Base-by-base conservation (phyloP, 2,888 invertebrate species). In the Thumatha senex region DNA sequence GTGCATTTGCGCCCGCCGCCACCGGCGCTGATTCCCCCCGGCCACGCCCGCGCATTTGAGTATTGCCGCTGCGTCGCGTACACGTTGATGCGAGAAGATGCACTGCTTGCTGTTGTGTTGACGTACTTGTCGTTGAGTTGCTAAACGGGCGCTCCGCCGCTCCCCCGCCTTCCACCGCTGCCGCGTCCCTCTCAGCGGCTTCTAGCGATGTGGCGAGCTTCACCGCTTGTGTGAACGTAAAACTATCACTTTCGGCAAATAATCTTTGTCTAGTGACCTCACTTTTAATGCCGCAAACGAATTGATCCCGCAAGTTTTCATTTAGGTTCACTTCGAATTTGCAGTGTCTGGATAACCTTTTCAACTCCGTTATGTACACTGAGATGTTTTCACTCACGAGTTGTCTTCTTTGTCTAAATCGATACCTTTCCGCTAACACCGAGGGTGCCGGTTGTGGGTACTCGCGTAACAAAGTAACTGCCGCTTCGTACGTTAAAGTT, bases 221-320 rank as follows among this genome's bases (percentile, higher is more conserved):
- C 18, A 48, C 46, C 0, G 57, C 54, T 0, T 46, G 29, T 1
- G 15, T 14, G 9, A 40, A 54, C 0, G 40, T 18, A 9, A 54
- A 10, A 10, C 52, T 12, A n/a, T 54, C 44, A 0, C 33, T 7
- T 7, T 54, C 57, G 29, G 41, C 59, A 8, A 57, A 58, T 4
- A 57, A 24, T 7, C 54, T 31, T 18, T 58, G 56, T 0, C 61
- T 12, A 24, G 54, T 57, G 1, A 56, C 11, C 24, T 61, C 58
- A 11, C 56, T 56, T n/a, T 36, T 8, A 0, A 58, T 31, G 11
- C 31, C 31, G 31, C 31, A 31, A 31, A 31, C 11, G 1, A 31
- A 8, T 31, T 31, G 31, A 40, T 52, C 52, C 0, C 56, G 41
- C 8, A 58, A 31, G 35, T 54, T 58, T 0, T 58, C 58, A 0